Conservation (phyloP, 2,888 invertebrate genomes). For the Auanema freiburgensis region DNA sequence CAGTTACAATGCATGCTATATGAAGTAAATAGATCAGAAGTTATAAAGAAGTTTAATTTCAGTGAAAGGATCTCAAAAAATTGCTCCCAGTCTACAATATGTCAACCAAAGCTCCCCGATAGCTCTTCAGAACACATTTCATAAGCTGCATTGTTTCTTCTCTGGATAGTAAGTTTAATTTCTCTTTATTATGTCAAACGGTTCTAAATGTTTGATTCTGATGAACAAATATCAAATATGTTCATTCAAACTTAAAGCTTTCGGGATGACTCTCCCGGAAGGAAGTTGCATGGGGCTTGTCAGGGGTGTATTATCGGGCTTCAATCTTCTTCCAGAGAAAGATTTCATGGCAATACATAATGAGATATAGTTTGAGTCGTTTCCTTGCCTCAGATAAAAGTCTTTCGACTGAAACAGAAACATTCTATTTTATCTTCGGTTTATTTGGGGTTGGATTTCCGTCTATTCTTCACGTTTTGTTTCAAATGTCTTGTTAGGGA, state of each 20-base stretch:
- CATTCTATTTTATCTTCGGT: too few species aligned
- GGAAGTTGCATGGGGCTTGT: not conserved
- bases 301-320: not conserved
- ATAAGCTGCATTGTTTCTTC: slow-evolving; percentile 68
- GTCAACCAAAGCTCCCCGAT: slow-evolving; percentile 63
- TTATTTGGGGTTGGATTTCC: too few species aligned
- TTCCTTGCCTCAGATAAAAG: too few species aligned
- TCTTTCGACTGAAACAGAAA: too few species aligned
- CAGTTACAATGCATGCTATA: too few species aligned
- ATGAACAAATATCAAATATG: not conserved
- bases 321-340: too few species aligned
- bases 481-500: too few species aligned
- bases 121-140: slow-evolving; percentile 60
- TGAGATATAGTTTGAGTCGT: too few species aligned
- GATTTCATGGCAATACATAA: too few species aligned
- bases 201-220: not conserved
- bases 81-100: slow-evolving; percentile 55
- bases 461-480: too few species aligned
- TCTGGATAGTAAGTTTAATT: slow-evolving; percentile 67
- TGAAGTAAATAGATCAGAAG: too few species aligned
- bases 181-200: not conserved
- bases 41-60: slow-evolving; percentile 15
- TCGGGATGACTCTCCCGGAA: too few species aligned
- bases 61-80: slow-evolving; percentile 24
- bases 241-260: not conserved